Conservation (phyloP, 2,113 vertebrate genomes). For the Sinocyclocheilus maitianheensis region DNA sequence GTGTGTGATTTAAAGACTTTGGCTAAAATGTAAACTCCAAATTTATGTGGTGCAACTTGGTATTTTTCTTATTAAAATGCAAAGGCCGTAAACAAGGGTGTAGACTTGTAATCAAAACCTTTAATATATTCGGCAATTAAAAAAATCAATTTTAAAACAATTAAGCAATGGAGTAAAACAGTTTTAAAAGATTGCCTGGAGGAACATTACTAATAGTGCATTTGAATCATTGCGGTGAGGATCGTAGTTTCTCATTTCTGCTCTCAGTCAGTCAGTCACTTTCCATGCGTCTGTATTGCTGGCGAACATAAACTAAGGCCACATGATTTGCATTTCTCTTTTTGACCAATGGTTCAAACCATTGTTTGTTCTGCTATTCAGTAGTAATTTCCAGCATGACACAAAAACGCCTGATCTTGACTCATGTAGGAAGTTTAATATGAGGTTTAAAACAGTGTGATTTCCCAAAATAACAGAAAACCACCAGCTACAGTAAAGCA, state of each 20-base stretch:
- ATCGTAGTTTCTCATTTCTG: neutral
- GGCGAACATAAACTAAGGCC: slow-evolving; percentile 34
- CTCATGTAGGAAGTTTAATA: neutral
- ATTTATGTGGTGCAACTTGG: neutral
- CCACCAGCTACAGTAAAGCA: neutral
- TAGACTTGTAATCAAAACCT: neutral
- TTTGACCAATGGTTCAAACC: neutral
- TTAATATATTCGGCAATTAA: neutral
- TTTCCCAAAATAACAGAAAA: slow-evolving; percentile 13
- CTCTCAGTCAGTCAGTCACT: neutral
- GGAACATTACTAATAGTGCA: neutral
- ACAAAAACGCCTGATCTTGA: neutral
- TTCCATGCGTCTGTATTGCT: neutral
- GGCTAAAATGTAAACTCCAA: neutral
- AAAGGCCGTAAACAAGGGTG: neutral
- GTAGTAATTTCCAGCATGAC: slow-evolving; percentile 12
- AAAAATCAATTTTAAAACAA: neutral
- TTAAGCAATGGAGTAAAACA: neutral
- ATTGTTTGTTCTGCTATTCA: neutral
- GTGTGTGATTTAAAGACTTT: neutral
- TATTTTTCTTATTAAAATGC: neutral
- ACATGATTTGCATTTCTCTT: slow-evolving; percentile 15
- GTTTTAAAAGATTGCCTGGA: neutral
- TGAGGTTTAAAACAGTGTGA: neutral
- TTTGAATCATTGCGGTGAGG: neutral